Conservation (phyloP, 2,888 invertebrate species). For the Heliconius hortense region DNA sequence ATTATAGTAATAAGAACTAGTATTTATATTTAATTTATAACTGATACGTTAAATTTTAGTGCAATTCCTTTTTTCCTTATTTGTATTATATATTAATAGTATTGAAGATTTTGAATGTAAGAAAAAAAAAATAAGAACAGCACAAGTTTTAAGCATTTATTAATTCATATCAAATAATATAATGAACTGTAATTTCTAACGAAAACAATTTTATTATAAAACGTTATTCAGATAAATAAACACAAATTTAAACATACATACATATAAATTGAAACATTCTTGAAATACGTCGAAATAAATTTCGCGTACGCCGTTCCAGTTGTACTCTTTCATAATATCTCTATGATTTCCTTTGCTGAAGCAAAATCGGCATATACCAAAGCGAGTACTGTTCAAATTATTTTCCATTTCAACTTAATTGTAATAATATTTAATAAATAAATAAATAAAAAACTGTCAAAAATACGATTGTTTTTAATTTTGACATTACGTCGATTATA, state of each 20-base stretch:
- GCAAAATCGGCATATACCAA: conserved; percentile 66
- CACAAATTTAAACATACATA: conserved; percentile 48
- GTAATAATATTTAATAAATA: background rate
- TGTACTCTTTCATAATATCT: conserved; percentile 60
- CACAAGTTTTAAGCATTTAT: too few species aligned
- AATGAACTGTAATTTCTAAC: background rate
- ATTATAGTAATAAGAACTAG: background rate
- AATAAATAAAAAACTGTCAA: background rate
- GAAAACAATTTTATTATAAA: background rate
- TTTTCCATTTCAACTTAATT: conserved; percentile 27
- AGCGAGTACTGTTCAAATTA: conserved; percentile 34
- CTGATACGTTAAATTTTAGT: too few species aligned
- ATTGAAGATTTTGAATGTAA: too few species aligned
- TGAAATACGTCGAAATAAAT: conserved; percentile 61
- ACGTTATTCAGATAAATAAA: background rate
- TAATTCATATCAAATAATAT: too few species aligned
- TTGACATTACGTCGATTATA: background rate
- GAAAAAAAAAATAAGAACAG: too few species aligned
- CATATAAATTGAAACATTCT: conserved; percentile 66
- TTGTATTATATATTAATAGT: too few species aligned
- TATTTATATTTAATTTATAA: too few species aligned
- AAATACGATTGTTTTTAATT: conserved; percentile 6
- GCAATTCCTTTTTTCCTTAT: too few species aligned
- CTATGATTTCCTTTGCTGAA: conserved; percentile 57
- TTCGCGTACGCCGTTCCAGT: conserved; percentile 55